These are phyloP conservation scores for Drosophila nr. perissopoda DNA, from an alignment of 2,888 invertebrate species.

Conservation along the genomic window DNA sequence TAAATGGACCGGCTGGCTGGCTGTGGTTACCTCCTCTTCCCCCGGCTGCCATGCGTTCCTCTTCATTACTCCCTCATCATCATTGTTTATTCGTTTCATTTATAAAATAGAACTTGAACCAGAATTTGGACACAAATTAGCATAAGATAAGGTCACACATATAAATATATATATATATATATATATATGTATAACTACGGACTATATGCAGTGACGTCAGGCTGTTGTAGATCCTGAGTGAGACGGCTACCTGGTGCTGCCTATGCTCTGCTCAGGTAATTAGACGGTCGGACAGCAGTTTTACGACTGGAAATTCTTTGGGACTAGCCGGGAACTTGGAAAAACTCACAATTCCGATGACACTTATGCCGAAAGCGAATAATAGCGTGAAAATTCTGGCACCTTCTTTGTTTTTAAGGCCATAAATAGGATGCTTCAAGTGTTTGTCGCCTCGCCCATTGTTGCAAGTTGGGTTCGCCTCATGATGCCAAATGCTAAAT, in stretches of 20 bases:
- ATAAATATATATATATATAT: background rate
- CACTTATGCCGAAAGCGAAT: background rate
- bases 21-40: background rate
- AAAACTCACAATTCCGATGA: background rate
- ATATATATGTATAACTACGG: background rate
- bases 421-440: constrained; percentile 52
- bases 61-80: background rate
- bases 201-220: constrained; percentile 55
- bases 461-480: constrained; percentile 32
- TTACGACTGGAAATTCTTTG: constrained; percentile 49
- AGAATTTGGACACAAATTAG: constrained; percentile 56
- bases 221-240: constrained; percentile 14
- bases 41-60: background rate
- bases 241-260: constrained; percentile 28
- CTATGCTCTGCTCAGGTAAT: constrained; percentile 39
- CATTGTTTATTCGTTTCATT: constrained; percentile 64
- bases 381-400: constrained; percentile 41
- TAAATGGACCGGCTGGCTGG: constrained; percentile 58
- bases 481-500: constrained; percentile 48
- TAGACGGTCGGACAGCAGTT: constrained; percentile 27
- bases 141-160: constrained; percentile 64
- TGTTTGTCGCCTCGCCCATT: constrained; percentile 28
- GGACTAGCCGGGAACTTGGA: constrained; percentile 18
- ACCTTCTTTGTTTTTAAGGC: constrained; percentile 34
- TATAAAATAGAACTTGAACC: constrained; percentile 58